Base-by-base conservation (phyloP, 2,888 invertebrate genomes). In the Tanypteryx hageni region DNA sequence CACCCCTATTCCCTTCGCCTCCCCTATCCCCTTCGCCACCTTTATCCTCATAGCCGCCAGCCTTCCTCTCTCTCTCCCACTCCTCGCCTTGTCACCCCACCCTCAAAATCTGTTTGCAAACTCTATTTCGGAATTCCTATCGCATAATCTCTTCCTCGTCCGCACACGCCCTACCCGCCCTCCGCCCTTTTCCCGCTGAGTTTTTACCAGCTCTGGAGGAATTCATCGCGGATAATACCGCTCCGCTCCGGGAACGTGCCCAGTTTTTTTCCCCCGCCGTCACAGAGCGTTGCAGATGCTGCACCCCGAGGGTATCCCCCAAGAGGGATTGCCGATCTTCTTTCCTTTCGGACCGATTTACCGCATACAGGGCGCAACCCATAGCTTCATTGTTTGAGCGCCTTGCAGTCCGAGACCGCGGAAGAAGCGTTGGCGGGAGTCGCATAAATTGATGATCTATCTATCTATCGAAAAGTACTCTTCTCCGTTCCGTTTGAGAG, bases 71-170 rank as follows among this genome's bases (percentile, higher is more conserved):
- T 44, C 44, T 5, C 44, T 44, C 44, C 44, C 44, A 3, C 44
- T 44, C 44, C 44, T 44, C 44, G 44, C 10, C 76, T 68, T 76
- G 76, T 76, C 76, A 76, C 76, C 76, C 76, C 76, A 27, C 76
- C 76, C 76, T 76, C 22, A 76, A 44, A 76, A 76, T 76, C 76
- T 76, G 76, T 76, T 76, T 76, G 76, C 76, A 76, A 76, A 76
- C 76, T 76, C 76, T 22, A 76, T 76, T 76, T 76, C 76, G 76
- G 76, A 27, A 76, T 76, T 14, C 76, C 76, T 76, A 76, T 76
- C 76, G 22, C 76, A 76, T 76, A 76, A 76, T 76, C 13, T 68
- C 68, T 18, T 2, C 68, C 68, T 27, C 18, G 13, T 76, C 22
- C 27, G 76, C 22, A 27, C 76, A 76, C 76, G 76, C 76, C 76